A percentile compares a stretch with the other conserved stretches of the same genome.
phyloP scores from a whole-genome alignment of 1,140 invertebrate species.

The Plectus sambesii region DNA sequence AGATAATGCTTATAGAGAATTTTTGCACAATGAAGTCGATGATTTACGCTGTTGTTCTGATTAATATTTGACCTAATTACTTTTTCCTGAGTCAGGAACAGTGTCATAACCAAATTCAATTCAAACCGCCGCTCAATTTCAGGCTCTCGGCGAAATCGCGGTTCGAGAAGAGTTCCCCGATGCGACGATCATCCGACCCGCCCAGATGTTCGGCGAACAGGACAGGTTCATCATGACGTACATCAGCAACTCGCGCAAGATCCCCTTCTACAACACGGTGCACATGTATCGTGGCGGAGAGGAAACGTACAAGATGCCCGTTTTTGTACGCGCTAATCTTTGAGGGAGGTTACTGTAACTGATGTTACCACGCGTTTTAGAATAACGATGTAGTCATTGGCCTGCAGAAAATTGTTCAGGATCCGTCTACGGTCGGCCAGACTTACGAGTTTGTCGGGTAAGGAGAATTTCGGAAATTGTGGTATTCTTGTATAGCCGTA shows the following conservation, averaged over 20 bases:
- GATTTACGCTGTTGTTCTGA: neutral
- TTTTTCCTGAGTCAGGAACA: too few species aligned
- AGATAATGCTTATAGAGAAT: neutral
- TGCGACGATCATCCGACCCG: constrained; percentile 79
- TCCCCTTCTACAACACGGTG: constrained; percentile 47
- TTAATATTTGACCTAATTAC: neutral
- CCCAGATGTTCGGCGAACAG: constrained; percentile 74
- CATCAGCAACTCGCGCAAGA: constrained; percentile 31
- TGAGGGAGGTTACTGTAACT: constrained; percentile 11
- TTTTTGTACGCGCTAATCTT: constrained; percentile 56
- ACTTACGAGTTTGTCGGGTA: constrained; percentile 83
- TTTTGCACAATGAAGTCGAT: too few species aligned
- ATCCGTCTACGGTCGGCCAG: constrained; percentile 66
- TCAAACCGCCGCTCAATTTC: constrained; percentile 25
- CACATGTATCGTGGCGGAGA: constrained; percentile 73
- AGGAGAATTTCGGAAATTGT: too few species aligned
- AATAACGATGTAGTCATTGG: constrained; percentile 68
- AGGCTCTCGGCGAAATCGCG: constrained; percentile 62
- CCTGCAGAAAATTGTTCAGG: constrained; percentile 65
- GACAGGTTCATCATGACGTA: constrained; percentile 69
- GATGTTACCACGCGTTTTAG: constrained; percentile 9
- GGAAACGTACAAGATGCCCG: constrained; percentile 76
- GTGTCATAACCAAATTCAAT: too few species aligned
- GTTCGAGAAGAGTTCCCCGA: constrained; percentile 87
- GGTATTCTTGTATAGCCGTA: too few species aligned